These are phyloP conservation scores for Fragum fragum DNA, from an alignment of 2,888 invertebrate genomes.

Conservation along the genomic window DNA sequence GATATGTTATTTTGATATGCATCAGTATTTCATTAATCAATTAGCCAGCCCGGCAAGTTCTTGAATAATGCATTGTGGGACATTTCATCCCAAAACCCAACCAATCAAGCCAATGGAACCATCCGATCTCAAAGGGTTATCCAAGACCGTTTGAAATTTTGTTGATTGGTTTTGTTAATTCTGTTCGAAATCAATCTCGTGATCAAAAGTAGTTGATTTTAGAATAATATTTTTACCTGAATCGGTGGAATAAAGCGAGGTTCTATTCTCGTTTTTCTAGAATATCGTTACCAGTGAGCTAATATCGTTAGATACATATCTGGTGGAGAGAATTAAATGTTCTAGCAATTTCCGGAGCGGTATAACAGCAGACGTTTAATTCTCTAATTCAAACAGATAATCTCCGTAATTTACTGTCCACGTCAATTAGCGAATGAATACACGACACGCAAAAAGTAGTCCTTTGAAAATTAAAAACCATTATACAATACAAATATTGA, in stretches of 20 bases:
- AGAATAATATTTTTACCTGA: no score
- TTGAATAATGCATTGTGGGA: slow-evolving; percentile 1
- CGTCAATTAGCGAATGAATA: slow-evolving; percentile 25
- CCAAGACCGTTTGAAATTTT: no score
- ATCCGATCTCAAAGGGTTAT: no score
- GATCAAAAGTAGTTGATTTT: no score
- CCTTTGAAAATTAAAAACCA: no score
- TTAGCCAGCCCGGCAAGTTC: background rate
- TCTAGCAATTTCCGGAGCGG: slow-evolving; percentile 14
- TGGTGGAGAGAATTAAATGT: background rate
- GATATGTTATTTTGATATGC: background rate
- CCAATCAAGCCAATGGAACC: no score
- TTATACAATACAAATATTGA: no score
- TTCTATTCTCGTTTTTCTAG: background rate
- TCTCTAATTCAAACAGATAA: slow-evolving; percentile 33
- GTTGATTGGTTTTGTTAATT: no score
- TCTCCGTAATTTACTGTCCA: slow-evolving; percentile 23
- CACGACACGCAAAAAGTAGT: background rate
- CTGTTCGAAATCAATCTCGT: no score
- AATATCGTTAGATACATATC: slow-evolving; percentile 6
- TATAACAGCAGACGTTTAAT: slow-evolving; percentile 16
- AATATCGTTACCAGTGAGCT: background rate
- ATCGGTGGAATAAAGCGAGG: no score
- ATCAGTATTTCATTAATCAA: slow-evolving; percentile 2
- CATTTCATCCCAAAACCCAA: background rate